A percentile compares a stretch with the other conserved stretches of the same genome.
phyloP scores from a whole-genome alignment of 2,113 vertebrate genomes.

The Malurus elegans region DNA sequence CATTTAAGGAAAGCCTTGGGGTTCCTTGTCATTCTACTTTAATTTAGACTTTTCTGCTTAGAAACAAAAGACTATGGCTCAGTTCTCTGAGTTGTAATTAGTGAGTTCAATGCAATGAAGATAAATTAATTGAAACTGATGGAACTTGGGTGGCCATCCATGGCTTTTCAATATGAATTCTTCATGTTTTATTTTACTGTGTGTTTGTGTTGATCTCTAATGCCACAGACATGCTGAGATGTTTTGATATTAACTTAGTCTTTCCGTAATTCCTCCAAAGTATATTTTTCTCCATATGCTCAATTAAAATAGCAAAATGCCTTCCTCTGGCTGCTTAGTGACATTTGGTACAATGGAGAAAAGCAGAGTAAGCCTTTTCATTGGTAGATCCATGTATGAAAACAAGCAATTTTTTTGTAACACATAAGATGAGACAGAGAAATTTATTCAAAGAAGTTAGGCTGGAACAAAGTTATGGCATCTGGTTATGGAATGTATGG shows the following conservation, averaged over 20 bases:
- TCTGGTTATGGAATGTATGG: not conserved
- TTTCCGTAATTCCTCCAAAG: not conserved
- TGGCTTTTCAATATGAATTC: not conserved
- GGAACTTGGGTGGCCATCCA: not conserved
- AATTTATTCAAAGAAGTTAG: not conserved
- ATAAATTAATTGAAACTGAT: not conserved
- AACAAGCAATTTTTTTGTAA: not conserved
- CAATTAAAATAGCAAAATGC: not conserved
- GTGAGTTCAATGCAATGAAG: not conserved
- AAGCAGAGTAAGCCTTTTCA: not conserved
- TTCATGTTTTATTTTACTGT: not conserved
- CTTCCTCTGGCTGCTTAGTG: not conserved
- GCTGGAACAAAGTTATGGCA: not conserved
- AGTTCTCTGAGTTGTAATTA: not conserved
- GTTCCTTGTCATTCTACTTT: not conserved
- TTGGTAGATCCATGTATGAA: not conserved
- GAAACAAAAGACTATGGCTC: not conserved
- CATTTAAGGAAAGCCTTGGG: not conserved
- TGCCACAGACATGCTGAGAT: not conserved
- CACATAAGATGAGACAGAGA: not conserved
- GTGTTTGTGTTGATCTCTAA: not conserved
- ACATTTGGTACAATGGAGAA: not conserved
- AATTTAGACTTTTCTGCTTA: not conserved
- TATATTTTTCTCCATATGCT: not conserved
- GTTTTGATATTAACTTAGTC: not conserved